Evolutionary conservation across 2,113 vertebrate genomes (phyloP).

Genomic region (Podarcis cretensis): DNA sequence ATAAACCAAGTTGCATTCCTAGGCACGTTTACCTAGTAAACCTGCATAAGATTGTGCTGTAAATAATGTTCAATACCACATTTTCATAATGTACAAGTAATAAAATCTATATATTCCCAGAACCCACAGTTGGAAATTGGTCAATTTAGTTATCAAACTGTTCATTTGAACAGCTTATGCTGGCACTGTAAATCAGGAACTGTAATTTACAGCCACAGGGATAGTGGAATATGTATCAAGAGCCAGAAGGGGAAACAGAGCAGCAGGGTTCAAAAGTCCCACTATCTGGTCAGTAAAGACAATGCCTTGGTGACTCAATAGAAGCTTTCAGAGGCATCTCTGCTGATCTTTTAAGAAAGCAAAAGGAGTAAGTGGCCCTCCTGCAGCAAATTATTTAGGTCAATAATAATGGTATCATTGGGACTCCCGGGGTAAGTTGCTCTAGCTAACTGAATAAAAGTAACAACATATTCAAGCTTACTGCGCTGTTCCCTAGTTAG

Average conservation of each 20-base stretch:
- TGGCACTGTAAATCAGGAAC: neutral
- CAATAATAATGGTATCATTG: neutral
- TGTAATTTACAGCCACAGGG: neutral
- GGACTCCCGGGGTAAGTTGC: neutral
- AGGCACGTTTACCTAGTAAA: neutral
- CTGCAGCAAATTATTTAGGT: neutral
- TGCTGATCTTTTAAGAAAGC: neutral
- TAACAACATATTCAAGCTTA: neutral
- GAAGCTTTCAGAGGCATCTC: neutral
- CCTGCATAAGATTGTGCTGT: neutral
- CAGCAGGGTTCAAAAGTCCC: neutral
- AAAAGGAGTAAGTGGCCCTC: neutral
- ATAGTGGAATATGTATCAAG: neutral
- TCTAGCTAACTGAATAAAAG: neutral
- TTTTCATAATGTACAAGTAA: neutral
- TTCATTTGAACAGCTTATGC: neutral
- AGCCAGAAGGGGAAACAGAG: neutral
- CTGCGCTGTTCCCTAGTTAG: neutral
- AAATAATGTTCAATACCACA: neutral
- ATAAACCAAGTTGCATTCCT: neutral
- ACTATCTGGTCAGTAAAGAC: neutral
- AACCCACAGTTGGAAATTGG: neutral
- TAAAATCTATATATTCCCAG: neutral
- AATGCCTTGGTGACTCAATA: neutral
- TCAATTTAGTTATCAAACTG: neutral